phyloP scores from a whole-genome alignment of 2,888 invertebrate species.

The Dryocosmus kuriphilus region DNA sequence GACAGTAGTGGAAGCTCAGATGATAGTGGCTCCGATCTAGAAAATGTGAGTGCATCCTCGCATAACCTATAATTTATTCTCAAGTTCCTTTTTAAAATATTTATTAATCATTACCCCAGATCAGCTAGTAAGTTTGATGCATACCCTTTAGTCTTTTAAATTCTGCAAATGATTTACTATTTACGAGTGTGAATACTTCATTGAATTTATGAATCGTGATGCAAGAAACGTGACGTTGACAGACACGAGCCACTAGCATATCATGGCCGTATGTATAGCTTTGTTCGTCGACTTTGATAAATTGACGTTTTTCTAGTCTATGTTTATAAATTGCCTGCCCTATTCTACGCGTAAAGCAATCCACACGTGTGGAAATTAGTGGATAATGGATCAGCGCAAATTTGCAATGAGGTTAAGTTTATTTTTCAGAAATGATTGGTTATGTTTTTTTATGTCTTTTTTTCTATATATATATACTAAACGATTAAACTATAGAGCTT shows the following conservation, averaged over 20 bases:
- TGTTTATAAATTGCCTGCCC: background rate
- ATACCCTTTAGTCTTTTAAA: background rate
- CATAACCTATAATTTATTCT: slow-evolving; percentile 59
- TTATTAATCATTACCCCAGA: background rate
- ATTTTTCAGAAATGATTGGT: background rate
- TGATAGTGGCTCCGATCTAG: slow-evolving; percentile 86
- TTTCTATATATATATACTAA: no score
- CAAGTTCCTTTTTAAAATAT: background rate
- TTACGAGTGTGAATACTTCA: background rate
- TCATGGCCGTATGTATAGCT: background rate
- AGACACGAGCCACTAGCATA: background rate
- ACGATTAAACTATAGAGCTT: no score
- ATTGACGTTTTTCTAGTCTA: background rate
- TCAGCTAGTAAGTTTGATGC: background rate
- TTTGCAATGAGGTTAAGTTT: background rate
- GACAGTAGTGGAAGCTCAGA: slow-evolving; percentile 88
- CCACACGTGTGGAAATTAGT: background rate
- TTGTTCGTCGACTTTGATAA: background rate
- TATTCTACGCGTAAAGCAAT: background rate
- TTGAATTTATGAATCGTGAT: background rate
- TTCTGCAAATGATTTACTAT: background rate
- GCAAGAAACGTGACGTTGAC: slow-evolving; percentile 1
- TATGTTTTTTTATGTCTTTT: no score
- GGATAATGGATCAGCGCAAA: background rate
- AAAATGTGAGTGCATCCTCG: slow-evolving; percentile 85